Evolutionary conservation across 2,888 invertebrate genomes (phyloP), one percentile per base, ranked within the genome.

Genomic region (Galeopsomyia nigrocyanea): DNA sequence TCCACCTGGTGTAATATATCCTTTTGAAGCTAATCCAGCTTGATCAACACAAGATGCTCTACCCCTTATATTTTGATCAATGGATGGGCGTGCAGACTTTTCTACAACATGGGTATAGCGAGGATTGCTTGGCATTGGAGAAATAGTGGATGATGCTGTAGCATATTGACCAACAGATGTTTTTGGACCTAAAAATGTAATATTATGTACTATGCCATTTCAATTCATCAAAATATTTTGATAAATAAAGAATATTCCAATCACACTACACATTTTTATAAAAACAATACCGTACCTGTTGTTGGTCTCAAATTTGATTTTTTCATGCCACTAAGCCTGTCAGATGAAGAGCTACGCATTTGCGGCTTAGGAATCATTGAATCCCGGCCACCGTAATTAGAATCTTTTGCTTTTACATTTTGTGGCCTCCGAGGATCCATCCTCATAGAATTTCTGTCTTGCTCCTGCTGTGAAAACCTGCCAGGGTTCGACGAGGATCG

Each of bases 281-380:
- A 22, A 56, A 21, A 17, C 13, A 39, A 39, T 51, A 26, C 13
- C 3, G n/a, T 66, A 82, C 84, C 82, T 66, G 80, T 74, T 9
- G 75, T 74, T 6, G 71, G 17, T 71, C 81, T 81, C 50, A 83
- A 63, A 60, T 70, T 76, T 0, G 82, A 80, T 47, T 76, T 79
- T 57, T 78, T 75, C 63, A 71, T 78, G 31, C 80, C 80, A 16
- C 74, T 64, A 3, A 77, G 73, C 55, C 80, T 79, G 21, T 82
- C 81, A 6, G 73, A 73, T 0, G 83, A 83, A 3, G 77, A 79
- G 17, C 80, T 80, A 58, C 82, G 78, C 17, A 80, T 75, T 63
- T 80, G 76, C 9, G 80, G 78, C 53, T 80, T 80, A 14, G 84
- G 84, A 69, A 84, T 84, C 22, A 79, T 80, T 53, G 83, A 80